phyloP scores from a whole-genome alignment of 2,113 vertebrate species.

The Atractosteus spatula region DNA sequence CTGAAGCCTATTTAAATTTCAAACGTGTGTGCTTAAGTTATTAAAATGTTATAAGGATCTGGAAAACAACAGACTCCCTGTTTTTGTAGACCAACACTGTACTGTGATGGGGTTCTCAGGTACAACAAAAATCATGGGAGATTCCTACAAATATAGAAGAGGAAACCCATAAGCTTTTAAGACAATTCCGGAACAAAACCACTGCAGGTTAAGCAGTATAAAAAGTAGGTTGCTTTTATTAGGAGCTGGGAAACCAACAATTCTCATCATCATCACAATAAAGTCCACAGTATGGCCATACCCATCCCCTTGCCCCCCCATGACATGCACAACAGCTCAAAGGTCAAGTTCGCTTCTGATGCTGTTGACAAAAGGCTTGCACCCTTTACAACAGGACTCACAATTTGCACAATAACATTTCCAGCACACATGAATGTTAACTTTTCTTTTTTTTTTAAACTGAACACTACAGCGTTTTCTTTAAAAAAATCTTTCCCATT shows the following conservation, averaged over 20 bases:
- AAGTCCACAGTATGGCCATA: constrained; percentile 59
- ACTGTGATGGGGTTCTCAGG: no score
- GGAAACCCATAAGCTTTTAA: neutral
- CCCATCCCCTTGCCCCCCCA: constrained; percentile 44
- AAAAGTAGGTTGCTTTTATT: constrained; percentile 73
- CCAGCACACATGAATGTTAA: constrained; percentile 36
- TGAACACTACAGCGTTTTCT: neutral
- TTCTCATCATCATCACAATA: constrained; percentile 56
- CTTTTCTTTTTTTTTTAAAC: constrained; percentile 13
- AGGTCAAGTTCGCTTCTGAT: constrained; percentile 48
- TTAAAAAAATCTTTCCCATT: constrained; percentile 21
- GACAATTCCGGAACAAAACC: constrained; percentile 51
- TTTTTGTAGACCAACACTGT: no score
- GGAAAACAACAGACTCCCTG: no score
- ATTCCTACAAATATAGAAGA: neutral
- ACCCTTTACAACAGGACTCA: constrained; percentile 51
- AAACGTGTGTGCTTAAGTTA: no score
- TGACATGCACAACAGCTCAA: constrained; percentile 61
- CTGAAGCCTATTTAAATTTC: no score
- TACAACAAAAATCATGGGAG: neutral
- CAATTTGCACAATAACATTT: constrained; percentile 58
- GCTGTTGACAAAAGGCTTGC: constrained; percentile 42
- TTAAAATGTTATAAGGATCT: no score
- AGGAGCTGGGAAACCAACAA: constrained; percentile 67
- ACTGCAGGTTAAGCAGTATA: constrained; percentile 58